phyloP scores from a whole-genome alignment of 2,113 vertebrate species.

The Chloroceryle aenea region DNA sequence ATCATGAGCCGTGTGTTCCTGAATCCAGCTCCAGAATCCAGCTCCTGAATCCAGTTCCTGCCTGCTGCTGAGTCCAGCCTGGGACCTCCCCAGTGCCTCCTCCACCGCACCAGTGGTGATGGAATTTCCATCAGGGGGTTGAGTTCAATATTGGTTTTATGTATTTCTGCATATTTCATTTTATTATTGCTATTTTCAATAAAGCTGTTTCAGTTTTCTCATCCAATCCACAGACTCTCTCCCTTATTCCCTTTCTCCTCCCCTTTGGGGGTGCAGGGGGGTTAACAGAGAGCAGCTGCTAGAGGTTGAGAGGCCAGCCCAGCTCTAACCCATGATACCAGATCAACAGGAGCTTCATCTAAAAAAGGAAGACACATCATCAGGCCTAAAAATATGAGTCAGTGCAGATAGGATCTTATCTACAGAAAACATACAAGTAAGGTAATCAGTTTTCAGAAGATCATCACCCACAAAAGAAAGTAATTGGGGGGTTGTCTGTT shows the following conservation, averaged over 20 bases:
- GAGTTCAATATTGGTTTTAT: not conserved
- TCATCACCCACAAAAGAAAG: not conserved
- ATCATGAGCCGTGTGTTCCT: too few relatives aligned
- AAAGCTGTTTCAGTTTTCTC: not conserved
- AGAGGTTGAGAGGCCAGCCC: not conserved
- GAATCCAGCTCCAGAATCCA: too few relatives aligned
- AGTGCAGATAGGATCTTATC: not conserved
- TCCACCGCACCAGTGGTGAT: not conserved
- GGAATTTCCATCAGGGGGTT: not conserved
- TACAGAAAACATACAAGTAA: not conserved
- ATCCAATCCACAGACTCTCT: not conserved
- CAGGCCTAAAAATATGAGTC: not conserved
- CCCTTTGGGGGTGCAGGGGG: not conserved
- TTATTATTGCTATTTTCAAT: not conserved
- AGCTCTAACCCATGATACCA: not conserved
- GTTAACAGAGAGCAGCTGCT: not conserved
- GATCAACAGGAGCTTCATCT: not conserved
- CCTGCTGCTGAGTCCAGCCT: too few relatives aligned
- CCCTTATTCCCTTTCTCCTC: not conserved
- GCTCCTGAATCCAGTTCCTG: too few relatives aligned
- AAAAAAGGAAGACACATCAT: not conserved
- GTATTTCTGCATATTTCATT: not conserved
- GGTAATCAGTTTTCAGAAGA: conserved; percentile 5
- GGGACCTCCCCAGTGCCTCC: too few relatives aligned
- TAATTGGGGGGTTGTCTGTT: not conserved